Base-by-base conservation (phyloP, 2,888 invertebrate genomes). In the Adineta ricciae region DNA sequence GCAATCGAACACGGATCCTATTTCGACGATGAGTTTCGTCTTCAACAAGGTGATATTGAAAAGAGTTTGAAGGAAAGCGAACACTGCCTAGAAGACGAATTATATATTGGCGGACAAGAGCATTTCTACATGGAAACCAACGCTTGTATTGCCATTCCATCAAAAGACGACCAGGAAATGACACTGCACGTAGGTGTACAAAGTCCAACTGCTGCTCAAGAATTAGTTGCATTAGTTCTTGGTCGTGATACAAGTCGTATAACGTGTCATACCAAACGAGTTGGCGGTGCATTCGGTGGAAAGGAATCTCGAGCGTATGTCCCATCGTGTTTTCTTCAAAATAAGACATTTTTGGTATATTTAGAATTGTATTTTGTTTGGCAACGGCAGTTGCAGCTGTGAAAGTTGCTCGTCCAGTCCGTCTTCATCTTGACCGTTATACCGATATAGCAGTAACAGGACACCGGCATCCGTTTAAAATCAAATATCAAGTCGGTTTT, bases 71-170 rank as follows among this genome's bases (percentile, higher is more conserved):
- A 92, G 52, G 92, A 93, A 87, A 93, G 94, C 21, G 93, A 94
- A 64, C 93, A 94, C 89, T 90, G 94, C n/a, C 89, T 96, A 52
- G 94, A 94, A 90, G 95, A 95, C 0, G 93, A 96, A 87, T 92
- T 93, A 82, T 92, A 94, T 86, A 94, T 95, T 88, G 96, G 96
- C 21, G 96, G 95, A 0, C 97, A 98, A 90, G 97, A 97, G 89
- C 98, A 98, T 90, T 97, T 98, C 90, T 98, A 97, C 90, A 91
- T 98, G 88, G 98, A 98, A 91, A 95, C 97, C 0, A 90, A 92
- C n/a, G 89, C 90, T 4, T 89, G 90, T 82, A 87, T 92, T 5
- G 92, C 89, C 0, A 89, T 91, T 24, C 92, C 92, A 0, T 52
- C 52, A 21, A 72, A 95, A 89, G 91, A 91, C 84, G 94, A 94